Conservation (phyloP, 2,797 vertebrate genomes). For the Thunnus albacares region DNA sequence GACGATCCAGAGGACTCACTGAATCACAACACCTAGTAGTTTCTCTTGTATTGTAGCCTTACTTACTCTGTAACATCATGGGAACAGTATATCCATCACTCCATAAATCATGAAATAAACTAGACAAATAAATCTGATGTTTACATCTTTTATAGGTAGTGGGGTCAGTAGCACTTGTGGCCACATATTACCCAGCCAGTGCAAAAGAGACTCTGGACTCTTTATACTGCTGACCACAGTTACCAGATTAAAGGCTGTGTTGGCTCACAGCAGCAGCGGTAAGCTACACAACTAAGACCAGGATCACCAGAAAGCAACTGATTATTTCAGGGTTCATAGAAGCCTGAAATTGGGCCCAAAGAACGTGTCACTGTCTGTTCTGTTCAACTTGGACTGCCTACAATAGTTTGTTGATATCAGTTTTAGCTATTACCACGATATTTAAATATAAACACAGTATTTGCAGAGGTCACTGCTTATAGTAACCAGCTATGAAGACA, state of each 20-base stretch:
- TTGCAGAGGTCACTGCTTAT: too few relatives aligned
- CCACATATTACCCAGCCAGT: background rate
- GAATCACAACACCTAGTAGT: slow-evolving; percentile 2
- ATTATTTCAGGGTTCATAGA: slow-evolving; percentile 19
- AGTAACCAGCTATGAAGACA: too few relatives aligned
- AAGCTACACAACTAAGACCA: slow-evolving; percentile 9
- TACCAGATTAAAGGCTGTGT: background rate
- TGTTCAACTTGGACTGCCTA: background rate
- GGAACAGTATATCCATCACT: background rate
- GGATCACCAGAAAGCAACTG: slow-evolving; percentile 8
- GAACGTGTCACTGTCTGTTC: background rate
- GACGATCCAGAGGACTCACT: slow-evolving; percentile 32
- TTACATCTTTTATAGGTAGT: slow-evolving; percentile 8
- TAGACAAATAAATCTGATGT: slow-evolving; percentile 1
- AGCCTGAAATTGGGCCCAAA: background rate
- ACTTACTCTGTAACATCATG: slow-evolving; percentile 16
- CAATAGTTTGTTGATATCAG: background rate
- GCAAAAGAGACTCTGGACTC: background rate
- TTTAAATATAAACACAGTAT: background rate
- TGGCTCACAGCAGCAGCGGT: background rate
- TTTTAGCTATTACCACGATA: background rate
- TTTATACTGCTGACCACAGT: background rate
- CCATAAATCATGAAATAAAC: slow-evolving; percentile 49
- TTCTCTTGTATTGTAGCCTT: background rate
- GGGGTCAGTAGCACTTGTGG: background rate